Base-by-base conservation (phyloP, 1,140 invertebrate genomes). In the Cryptotermes secundus region DNA sequence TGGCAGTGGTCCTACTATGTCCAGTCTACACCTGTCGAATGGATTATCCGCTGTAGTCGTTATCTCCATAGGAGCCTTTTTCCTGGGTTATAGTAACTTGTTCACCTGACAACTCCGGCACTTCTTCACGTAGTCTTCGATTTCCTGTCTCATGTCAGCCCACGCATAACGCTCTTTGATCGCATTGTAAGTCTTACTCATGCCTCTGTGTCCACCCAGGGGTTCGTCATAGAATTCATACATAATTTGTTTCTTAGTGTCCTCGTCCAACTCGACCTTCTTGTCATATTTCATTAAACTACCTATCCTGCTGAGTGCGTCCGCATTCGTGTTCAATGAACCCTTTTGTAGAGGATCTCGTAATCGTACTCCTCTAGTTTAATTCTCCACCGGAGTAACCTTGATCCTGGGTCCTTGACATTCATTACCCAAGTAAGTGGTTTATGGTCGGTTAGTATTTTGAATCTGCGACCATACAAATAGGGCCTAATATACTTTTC, bases 391-490 rank as follows among this genome's bases (percentile, higher is more conserved):
- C n/a, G n/a, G n/a, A n/a, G n/a, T n/a, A n/a, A 82, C 82, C 88
- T 72, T 80, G 85, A 86, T 0, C 80, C 86, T 34, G 86, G 86
- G 65, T 89, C 86, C 83, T 88, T 89, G 0, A 88, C 87, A 9
- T 86, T 85, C 31, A 85, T 84, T 4, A 91, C 83, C 87, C 87
- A 91, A 34, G 81, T 84, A 22, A 90, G 85, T 3, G 88, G 87
- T 82, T 87, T 86, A 79, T 90, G 89, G 82, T 91, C 89, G 3
- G 89, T 90, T 81, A 87, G 83, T 14, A 90, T 86, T 2, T 45
- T 87, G 82, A 91, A 90, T 35, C 87, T 85, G 16, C 34, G 87
- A 31, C 86, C 87, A 36, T 87, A 86, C 16, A 90, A 84, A 86
- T 88, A 91, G 34, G 84, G 83, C 79, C 85, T 65, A 80, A 89